These are phyloP conservation scores for Alligator sinensis DNA, from an alignment of 2,113 vertebrate genomes.

Conservation along the genomic window DNA sequence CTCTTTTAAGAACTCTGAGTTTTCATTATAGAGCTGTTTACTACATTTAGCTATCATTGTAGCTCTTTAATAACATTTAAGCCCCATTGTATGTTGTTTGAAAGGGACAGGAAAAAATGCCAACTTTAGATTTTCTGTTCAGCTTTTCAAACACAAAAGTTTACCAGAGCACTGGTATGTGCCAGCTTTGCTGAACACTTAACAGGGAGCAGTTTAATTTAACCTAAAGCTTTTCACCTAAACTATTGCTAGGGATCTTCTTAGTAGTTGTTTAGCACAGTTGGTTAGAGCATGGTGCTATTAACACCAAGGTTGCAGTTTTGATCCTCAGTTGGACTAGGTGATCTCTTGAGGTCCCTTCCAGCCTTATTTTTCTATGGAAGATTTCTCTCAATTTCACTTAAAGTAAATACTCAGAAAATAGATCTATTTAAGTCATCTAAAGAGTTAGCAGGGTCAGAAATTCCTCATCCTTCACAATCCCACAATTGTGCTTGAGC, in stretches of 20 bases:
- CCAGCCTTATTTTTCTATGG: too few relatives aligned
- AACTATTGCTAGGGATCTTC: slow-evolving; percentile 21
- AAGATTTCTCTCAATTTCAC: not conserved
- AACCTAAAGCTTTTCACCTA: not conserved
- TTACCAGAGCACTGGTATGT: slow-evolving; percentile 21
- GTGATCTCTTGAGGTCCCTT: too few relatives aligned
- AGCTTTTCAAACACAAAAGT: slow-evolving; percentile 18
- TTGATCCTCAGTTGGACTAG: too few relatives aligned
- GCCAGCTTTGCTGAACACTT: slow-evolving; percentile 44
- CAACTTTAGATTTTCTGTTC: slow-evolving; percentile 29
- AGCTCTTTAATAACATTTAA: slow-evolving; percentile 35
- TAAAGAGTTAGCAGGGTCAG: not conserved
- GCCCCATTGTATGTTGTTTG: not conserved
- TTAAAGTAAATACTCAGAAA: slow-evolving; percentile 21
- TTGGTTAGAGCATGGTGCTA: too few relatives aligned
- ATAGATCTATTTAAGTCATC: not conserved
- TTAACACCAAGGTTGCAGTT: too few relatives aligned
- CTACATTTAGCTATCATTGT: not conserved
- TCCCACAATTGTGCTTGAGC: not conserved
- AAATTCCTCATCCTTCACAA: not conserved
- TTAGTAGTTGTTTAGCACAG: not conserved
- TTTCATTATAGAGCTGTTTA: not conserved
- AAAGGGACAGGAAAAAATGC: not conserved
- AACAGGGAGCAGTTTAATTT: slow-evolving; percentile 41
- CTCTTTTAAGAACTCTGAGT: slow-evolving; percentile 1